These are phyloP conservation scores for Apeira syringaria DNA, from an alignment of 2,888 invertebrate genomes.

Conservation along the genomic window DNA sequence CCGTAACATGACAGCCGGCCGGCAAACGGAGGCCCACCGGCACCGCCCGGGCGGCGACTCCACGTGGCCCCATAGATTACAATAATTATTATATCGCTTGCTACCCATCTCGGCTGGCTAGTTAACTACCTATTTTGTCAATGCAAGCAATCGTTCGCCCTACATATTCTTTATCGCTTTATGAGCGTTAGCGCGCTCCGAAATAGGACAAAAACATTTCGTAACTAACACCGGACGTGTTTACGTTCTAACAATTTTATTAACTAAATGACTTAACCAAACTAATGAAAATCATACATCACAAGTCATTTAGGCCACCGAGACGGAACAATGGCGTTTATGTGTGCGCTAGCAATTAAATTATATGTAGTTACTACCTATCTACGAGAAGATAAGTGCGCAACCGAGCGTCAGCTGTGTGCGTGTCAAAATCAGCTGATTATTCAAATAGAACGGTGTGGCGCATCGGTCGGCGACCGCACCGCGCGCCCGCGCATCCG, in stretches of 20 bases:
- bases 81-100: no score
- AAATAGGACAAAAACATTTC: slow-evolving; percentile 17
- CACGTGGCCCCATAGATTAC: slow-evolving; percentile 56
- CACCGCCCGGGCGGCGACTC: slow-evolving; percentile 43
- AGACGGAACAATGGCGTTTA: slow-evolving; percentile 44
- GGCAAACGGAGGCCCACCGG: no score
- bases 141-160: slow-evolving; percentile 8
- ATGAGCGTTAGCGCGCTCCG: not conserved
- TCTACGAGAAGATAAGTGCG: slow-evolving; percentile 66
- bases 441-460: slow-evolving; percentile 79
- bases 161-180: slow-evolving; percentile 14
- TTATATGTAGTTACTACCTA: slow-evolving; percentile 33
- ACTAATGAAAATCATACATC: slow-evolving; percentile 35
- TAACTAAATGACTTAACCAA: slow-evolving; percentile 18
- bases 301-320: slow-evolving; percentile 43
- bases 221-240: slow-evolving; percentile 17
- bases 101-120: no score
- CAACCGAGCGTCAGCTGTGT: slow-evolving; percentile 77
- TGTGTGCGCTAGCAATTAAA: slow-evolving; percentile 43
- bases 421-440: slow-evolving; percentile 84
- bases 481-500: slow-evolving; percentile 41
- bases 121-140: no score
- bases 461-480: slow-evolving; percentile 66
- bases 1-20: no score
- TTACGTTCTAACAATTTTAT: not conserved